Evolutionary conservation across 64 coral and sea anemone genomes (phyloP).

Genomic region (Actinia equina): DNA sequence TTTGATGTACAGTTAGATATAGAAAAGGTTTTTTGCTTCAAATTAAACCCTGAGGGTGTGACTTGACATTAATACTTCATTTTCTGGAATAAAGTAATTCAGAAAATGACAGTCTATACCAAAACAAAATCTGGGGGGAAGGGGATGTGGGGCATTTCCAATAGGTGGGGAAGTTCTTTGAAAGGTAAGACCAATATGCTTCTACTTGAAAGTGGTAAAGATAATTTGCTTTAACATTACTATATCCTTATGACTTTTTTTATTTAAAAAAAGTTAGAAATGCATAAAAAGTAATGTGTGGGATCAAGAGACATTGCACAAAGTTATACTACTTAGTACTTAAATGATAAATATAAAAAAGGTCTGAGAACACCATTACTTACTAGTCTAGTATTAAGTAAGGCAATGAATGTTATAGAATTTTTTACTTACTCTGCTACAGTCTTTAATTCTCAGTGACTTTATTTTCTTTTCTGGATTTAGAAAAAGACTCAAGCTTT

Average conservation of each 20-base stretch:
- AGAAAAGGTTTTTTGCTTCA: neutral
- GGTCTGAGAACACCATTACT: neutral
- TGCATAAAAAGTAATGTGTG: too few species aligned
- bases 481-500: conserved; percentile 54
- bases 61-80: neutral
- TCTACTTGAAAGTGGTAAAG: too few species aligned
- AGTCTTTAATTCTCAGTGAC: conserved; percentile 67
- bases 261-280: too few species aligned
- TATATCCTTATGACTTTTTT: too few species aligned
- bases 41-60: neutral
- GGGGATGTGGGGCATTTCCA: too few species aligned
- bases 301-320: too few species aligned
- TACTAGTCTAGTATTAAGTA: neutral
- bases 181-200: too few species aligned
- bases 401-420: neutral
- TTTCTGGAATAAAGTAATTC: too few species aligned
- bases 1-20: neutral
- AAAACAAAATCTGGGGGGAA: neutral
- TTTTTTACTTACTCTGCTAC: neutral
- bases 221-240: too few species aligned
- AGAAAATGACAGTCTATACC: neutral
- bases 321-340: too few species aligned
- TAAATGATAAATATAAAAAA: too few species aligned
- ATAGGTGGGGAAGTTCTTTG: too few species aligned
- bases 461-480: conserved; percentile 12